Percentiles rank a stretch among this genome's conserved stretches.
Evolutionary conservation across 1,140 invertebrate genomes (phyloP).

Genomic region (Portunus trituberculatus): DNA sequence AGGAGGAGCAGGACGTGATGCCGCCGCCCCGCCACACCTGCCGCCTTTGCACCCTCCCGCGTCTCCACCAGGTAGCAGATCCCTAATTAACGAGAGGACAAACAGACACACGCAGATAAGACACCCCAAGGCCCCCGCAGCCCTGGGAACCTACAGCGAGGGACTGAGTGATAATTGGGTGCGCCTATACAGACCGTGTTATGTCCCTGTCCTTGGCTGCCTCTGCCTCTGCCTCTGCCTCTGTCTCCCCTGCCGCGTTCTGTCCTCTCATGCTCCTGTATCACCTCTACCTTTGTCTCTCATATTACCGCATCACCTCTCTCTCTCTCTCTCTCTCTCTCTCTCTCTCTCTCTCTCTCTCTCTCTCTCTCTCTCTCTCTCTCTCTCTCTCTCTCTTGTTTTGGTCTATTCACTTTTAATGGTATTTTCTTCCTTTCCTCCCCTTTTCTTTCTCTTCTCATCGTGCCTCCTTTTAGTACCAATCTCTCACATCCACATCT

Average conservation of each 20-base stretch:
- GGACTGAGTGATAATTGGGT: background rate
- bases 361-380: background rate
- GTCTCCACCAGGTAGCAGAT: background rate
- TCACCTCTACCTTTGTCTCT: background rate
- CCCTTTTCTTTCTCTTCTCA: background rate
- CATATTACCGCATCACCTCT: background rate
- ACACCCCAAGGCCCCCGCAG: background rate
- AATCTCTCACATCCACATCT: background rate
- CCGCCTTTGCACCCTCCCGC: background rate
- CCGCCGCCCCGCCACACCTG: background rate
- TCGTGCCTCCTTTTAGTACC: background rate
- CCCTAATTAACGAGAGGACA: conserved; percentile 12
- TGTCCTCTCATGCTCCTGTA: background rate
- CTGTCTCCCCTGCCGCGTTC: conserved; percentile 21
- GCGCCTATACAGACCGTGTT: background rate
- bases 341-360: background rate
- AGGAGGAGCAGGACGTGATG: background rate
- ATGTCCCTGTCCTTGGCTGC: background rate
- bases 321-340: background rate
- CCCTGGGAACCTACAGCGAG: background rate
- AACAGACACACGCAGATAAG: background rate
- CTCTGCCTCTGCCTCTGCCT: background rate
- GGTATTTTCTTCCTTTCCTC: background rate
- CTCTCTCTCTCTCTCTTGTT: background rate
- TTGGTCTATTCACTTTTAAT: background rate